Base-by-base conservation (phyloP, 2,797 vertebrate species). In the Thalassophryne amazonica region DNA sequence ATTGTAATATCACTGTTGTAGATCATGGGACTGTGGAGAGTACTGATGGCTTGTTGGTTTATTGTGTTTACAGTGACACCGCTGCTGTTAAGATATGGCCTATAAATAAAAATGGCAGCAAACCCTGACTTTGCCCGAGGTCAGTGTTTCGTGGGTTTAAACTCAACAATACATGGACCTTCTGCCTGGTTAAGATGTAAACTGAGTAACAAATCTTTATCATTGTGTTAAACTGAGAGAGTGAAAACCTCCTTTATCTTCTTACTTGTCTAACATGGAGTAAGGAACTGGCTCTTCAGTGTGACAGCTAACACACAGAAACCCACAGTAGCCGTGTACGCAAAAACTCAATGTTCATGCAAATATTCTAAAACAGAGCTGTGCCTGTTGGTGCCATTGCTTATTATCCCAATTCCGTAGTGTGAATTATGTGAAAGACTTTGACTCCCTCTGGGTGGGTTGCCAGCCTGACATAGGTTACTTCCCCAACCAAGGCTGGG, bases 281-380 rank as follows among this genome's bases (percentile, higher is more conserved):
- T 62, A 21, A 7, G 1, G 61, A 63, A 77, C 75, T 81, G 73
- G 30, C 46, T 61, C 15, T 53, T 36, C 25, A 39, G 52, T 46
- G 48, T 62, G 52, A 30, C 48, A 52, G 24, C 32, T 33, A 38
- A 35, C 22, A 37, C 14, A 47, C 12, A 24, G 33, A 32, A n/a
- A 50, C 40, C 9, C 14, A 14, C 18, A 24, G 42, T 33, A 19
- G 15, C 8, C 9, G 23, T n/a, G n/a, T n/a, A n/a, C n/a, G n/a
- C n/a, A n/a, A n/a, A n/a, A n/a, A n/a, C n/a, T n/a, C n/a, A n/a
- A n/a, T n/a, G n/a, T n/a, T n/a, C n/a, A n/a, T n/a, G n/a, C n/a
- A n/a, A n/a, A n/a, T n/a, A n/a, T n/a, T n/a, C n/a, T n/a, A n/a
- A n/a, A n/a, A n/a, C n/a, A n/a, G n/a, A n/a, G n/a, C n/a, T n/a